Evolutionary conservation across 2,113 vertebrate species (phyloP), one percentile per base, ranked within the genome.

Genomic region (Andinoacara biseriatus): DNA sequence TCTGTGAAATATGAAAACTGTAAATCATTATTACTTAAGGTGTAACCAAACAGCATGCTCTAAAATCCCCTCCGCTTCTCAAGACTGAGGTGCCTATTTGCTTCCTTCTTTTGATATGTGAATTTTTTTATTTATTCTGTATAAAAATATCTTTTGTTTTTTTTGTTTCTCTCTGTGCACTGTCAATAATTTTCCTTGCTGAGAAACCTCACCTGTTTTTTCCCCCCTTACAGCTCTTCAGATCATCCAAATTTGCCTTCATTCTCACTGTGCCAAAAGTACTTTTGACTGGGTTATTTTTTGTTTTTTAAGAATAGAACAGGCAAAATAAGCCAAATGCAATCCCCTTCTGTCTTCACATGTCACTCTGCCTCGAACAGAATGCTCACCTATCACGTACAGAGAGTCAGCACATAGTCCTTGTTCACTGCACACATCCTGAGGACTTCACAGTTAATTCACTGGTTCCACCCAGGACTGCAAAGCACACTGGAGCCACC

Each of bases 171-270:
- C 6, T 35, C 7, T 81, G 49, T 80, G 29, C 13, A 60, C 31
- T 83, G 9, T 78, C 46, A 65, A 9, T 78, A 63, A 69, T 56
- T 58, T 80, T 69, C 18, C 43, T 52, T 7, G 38, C 78, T 88
- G 58, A 82, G 33, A 82, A 84, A 84, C 49, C 67, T 91, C 35
- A 92, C 85, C 43, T 80, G 80, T 65, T 91, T 85, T 90, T 89
- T 84, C 59, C 35, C 26, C 80, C 81, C 83, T 82, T 81, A 24
- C 84, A 92, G 87, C 81, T 90, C 76, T 62, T 43, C 49, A 78
- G 78, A 80, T 63, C 60, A 46, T 35, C 78, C 43, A 33, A 54
- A 86, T 76, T 62, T 81, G n/a, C 67, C 82, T 84, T 83, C 46
- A 46, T 88, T 40, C 31, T 56, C 56, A 61, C 38, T 82, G 88